These are phyloP conservation scores for Leptinotarsa tumamoca DNA, from an alignment of 2,888 invertebrate species.

Conservation along the genomic window DNA sequence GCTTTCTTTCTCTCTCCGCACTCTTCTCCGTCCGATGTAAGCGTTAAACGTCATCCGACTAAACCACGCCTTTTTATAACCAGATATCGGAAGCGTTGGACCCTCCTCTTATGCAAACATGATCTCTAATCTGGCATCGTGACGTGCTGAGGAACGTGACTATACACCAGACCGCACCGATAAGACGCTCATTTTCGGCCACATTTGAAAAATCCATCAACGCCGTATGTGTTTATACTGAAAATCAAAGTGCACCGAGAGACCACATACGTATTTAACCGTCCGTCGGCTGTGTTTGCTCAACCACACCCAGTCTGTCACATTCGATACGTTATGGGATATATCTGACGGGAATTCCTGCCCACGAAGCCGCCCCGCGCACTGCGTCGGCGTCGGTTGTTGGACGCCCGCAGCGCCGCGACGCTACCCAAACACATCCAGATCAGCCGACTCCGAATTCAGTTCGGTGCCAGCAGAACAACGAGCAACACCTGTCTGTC, in stretches of 20 bases:
- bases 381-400: conserved; percentile 66
- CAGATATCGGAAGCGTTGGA: conserved; percentile 58
- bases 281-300: conserved; percentile 66
- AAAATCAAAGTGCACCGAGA: conserved; percentile 55
- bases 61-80: conserved; percentile 65
- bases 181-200: conserved; percentile 42
- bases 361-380: conserved; percentile 66
- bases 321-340: conserved; percentile 71
- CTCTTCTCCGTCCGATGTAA: conserved; percentile 48
- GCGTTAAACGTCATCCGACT: conserved; percentile 55
- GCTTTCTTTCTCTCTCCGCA: conserved; percentile 45
- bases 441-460: conserved; percentile 52
- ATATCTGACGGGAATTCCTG: conserved; percentile 65
- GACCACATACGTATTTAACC: conserved; percentile 52
- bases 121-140: conserved; percentile 54
- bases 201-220: conserved; percentile 28
- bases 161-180: conserved; percentile 36
- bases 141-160: conserved; percentile 55
- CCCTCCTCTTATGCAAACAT: conserved; percentile 61
- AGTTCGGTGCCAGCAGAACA: conserved; percentile 29
- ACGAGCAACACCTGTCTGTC: conserved; percentile 43
- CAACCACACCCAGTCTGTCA: conserved; percentile 70
- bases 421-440: conserved; percentile 60
- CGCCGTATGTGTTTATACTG: conserved; percentile 54
- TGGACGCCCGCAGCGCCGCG: conserved; percentile 60